These are phyloP conservation scores for Mactra quadrangularis DNA, from an alignment of 1,140 invertebrate genomes.

Conservation along the genomic window DNA sequence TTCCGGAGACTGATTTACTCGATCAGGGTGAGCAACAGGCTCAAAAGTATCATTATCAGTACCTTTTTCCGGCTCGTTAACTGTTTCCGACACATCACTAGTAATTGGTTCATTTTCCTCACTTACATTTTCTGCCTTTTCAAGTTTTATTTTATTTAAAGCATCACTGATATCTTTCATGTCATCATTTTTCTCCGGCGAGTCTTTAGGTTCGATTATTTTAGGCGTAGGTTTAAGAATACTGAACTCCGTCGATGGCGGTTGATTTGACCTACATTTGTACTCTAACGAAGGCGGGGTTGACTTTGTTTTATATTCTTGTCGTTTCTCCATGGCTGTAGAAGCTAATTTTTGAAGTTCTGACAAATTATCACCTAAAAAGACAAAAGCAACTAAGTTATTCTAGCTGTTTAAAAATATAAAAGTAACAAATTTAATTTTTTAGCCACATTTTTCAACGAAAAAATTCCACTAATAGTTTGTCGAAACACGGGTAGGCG, in stretches of 20 bases:
- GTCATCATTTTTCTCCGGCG: not conserved
- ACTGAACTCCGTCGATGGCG: slow-evolving; percentile 68
- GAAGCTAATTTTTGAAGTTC: slow-evolving; percentile 39
- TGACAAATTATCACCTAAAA: slow-evolving; percentile 54
- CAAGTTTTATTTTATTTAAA: not conserved
- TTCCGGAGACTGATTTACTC: slow-evolving; percentile 35
- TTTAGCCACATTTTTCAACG: too few species aligned
- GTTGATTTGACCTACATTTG: slow-evolving; percentile 50
- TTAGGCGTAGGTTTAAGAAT: slow-evolving; percentile 70
- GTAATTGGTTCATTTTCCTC: not conserved
- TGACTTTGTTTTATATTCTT: slow-evolving; percentile 67
- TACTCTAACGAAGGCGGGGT: slow-evolving; percentile 68
- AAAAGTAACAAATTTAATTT: too few species aligned
- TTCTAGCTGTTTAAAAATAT: too few species aligned
- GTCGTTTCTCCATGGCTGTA: slow-evolving; percentile 68
- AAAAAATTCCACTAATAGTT: too few species aligned
- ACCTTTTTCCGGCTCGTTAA: not conserved
- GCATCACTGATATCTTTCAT: not conserved
- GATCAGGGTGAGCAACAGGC: not conserved
- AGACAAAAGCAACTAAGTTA: too few species aligned
- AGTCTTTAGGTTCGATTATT: slow-evolving; percentile 65
- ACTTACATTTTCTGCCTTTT: not conserved
- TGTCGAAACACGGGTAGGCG: too few species aligned
- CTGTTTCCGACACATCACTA: not conserved
- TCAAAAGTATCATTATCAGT: not conserved